Evolutionary conservation across 2,113 vertebrate species (phyloP), one percentile per base, ranked within the genome.

Genomic region (Tyrannus savana): DNA sequence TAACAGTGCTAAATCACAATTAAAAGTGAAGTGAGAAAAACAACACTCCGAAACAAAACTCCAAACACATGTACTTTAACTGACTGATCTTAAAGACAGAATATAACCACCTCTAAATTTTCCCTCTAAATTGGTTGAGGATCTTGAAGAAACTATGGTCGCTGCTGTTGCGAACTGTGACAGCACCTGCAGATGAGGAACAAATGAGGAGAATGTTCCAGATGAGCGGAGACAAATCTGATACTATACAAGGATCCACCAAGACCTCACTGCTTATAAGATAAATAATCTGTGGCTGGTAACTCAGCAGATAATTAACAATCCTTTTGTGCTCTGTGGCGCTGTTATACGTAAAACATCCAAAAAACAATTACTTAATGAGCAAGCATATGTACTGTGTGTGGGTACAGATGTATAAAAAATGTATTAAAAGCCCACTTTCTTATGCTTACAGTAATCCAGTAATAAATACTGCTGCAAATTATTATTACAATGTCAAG

Each of bases 161-260:
- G 49, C 33, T 24, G 77, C 90, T 94, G 91, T 44, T 64, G 76
- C 3, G 4, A 74, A 69, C 75, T 44, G 69, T 96, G 97, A 98
- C 97, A 97, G 93, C 47, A n/a, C 19, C 55, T 82, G 84, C 79
- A 95, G 90, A 92, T 91, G 95, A 97, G 95, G 97, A 97, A 98
- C 97, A 94, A 97, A 98, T 93, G 56, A 95, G 60, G 1, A 82
- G 30, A 82, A 67, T 42, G 71, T 92, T 95, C 73, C 69, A 97
- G 94, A 97, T 97, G 97, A 97, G 90, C 66, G 84, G 94, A 98
- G 97, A 97, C 97, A 98, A 98, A 97, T 93, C 95, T 85, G 79
- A 97, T 97, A 98, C 95, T 95, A 91, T 92, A 31, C 28, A 84
- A 92, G 80, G 33, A 27, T 97, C 91, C 93, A 97, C 91, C 59